Evolutionary conservation across 1,140 invertebrate genomes (phyloP), one percentile per base, ranked within the genome.

Genomic region (Idris sp.): DNA sequence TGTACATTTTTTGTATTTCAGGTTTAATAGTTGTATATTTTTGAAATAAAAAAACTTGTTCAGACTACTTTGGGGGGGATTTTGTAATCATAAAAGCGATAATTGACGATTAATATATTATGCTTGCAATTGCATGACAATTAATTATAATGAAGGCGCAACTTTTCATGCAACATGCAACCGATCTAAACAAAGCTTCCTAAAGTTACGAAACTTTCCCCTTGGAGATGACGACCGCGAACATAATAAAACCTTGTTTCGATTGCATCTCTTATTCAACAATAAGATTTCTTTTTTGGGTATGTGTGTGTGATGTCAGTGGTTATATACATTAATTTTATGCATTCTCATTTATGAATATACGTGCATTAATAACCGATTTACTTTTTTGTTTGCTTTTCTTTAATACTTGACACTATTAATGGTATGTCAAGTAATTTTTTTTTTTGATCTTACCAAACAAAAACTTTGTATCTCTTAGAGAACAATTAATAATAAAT

Each of bases 141-240:
- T 5, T 11, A 53, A 36, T 36, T 46, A 2, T n/a, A 51, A 43
- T 44, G 33, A 36, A n/a, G 26, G 40, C 26, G 64, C 43, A 44
- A 68, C 33, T 67, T 46, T 38, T 13, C 49, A 56, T 40, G 51
- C 62, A 56, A 48, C 40, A 40, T 31, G 41, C 14, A 46, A 67
- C 35, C 33, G 30, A 13, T 15, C 13, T 19, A 59, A 53, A 59
- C 54, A 69, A 51, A 59, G 65, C 54, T 59, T 69, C 65, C 54
- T 54, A 61, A 69, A 53, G 54, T 61, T 59, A 61, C 40, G 65
- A 69, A 69, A 69, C 65, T 61, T 61, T 69, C 54, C n/a, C 46
- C 46, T 69, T 54, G 46, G 43, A 53, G 54, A 54, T 54, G 54
- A 61, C 25, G 30, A 19, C 8, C 14, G 48, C 16, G 30, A 15